phyloP scores from a whole-genome alignment of 2,888 invertebrate species.

The Drosophila eohydei region DNA sequence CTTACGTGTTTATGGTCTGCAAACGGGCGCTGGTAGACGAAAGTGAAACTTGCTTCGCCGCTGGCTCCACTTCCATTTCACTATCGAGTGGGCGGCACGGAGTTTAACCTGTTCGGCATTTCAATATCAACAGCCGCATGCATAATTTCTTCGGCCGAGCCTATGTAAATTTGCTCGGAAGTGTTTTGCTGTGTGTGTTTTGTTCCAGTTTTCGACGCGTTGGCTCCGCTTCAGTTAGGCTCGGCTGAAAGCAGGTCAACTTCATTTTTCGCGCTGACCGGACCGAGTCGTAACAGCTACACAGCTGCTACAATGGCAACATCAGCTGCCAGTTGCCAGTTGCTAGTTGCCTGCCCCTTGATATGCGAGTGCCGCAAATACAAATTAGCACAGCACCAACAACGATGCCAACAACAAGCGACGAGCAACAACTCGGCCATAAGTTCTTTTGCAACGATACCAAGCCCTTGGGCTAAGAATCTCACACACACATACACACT shows the following conservation, averaged over 20 bases:
- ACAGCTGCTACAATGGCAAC: conserved; percentile 41
- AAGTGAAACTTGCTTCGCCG: conserved; percentile 65
- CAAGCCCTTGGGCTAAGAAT: conserved; percentile 55
- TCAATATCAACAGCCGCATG: conserved; percentile 78
- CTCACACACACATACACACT: conserved; percentile 12
- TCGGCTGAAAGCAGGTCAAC: conserved; percentile 74
- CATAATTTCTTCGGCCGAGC: conserved; percentile 72
- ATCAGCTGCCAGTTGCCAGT: conserved; percentile 41
- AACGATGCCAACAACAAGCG: conserved; percentile 18
- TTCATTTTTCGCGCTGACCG: conserved; percentile 79
- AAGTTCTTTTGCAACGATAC: conserved; percentile 71
- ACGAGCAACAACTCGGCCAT: conserved; percentile 57
- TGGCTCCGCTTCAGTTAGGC: conserved; percentile 30
- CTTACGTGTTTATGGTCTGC: conserved; percentile 77
- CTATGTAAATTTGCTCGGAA: conserved; percentile 70
- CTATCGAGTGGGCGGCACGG: conserved; percentile 45
- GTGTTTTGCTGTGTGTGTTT: conserved; percentile 48
- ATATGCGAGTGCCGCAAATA: conserved; percentile 73
- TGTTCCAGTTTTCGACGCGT: conserved; percentile 65
- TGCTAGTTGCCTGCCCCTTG: conserved; percentile 46
- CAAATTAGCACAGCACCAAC: conserved; percentile 72
- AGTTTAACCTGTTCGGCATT: conserved; percentile 69
- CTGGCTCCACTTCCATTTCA: conserved; percentile 24
- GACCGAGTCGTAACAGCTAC: conserved; percentile 49
- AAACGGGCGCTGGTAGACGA: conserved; percentile 59